phyloP scores from a whole-genome alignment of 1,140 invertebrate genomes.

The Bombus superbus region DNA sequence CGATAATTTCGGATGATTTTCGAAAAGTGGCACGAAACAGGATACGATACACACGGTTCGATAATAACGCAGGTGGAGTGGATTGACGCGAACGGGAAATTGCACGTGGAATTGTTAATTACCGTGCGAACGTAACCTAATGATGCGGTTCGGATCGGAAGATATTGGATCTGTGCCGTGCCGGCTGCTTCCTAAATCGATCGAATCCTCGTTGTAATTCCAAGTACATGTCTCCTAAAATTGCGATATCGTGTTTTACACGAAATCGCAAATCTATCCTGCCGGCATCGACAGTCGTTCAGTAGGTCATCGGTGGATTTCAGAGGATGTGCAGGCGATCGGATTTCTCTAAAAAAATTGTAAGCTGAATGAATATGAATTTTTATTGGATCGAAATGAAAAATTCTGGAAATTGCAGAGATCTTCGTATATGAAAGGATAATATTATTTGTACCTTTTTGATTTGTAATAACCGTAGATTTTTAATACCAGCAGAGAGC shows the following conservation, averaged over 20 bases:
- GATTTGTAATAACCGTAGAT: background rate
- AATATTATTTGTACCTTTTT: background rate
- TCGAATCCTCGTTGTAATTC: constrained; percentile 38
- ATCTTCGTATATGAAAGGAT: background rate
- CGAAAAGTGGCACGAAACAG: constrained; percentile 42
- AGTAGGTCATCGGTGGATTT: background rate
- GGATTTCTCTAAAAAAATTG: no score
- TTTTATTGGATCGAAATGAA: background rate
- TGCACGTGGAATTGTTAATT: constrained; percentile 62
- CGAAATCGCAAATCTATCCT: background rate
- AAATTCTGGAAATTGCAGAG: background rate
- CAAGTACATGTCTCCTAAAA: constrained; percentile 27
- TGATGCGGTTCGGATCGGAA: constrained; percentile 40
- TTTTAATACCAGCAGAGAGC: no score
- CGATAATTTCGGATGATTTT: constrained; percentile 14
- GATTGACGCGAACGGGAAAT: constrained; percentile 55
- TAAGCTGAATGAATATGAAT: no score
- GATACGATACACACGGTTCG: constrained; percentile 33
- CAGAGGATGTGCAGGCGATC: background rate
- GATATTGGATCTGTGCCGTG: constrained; percentile 33
- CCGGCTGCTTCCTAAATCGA: constrained; percentile 38
- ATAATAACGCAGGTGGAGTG: constrained; percentile 63
- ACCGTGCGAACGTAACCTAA: constrained; percentile 57
- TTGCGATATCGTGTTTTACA: constrained; percentile 37
- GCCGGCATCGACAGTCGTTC: background rate